Evolutionary conservation across 2,888 invertebrate genomes (phyloP).

Genomic region (Conomelus anceps): DNA sequence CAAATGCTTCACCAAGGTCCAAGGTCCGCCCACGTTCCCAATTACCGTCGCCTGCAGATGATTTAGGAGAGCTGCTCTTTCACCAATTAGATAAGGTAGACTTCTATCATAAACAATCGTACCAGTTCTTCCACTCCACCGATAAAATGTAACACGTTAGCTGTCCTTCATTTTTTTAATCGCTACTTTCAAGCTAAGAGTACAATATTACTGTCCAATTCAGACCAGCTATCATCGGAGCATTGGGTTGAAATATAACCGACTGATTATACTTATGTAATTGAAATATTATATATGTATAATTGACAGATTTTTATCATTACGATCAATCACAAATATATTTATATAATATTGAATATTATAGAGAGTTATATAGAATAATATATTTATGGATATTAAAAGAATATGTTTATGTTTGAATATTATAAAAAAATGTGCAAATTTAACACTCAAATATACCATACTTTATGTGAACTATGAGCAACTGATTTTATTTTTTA

Average conservation of each 20-base stretch:
- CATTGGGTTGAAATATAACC: not conserved
- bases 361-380: too few species aligned
- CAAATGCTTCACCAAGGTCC: not conserved
- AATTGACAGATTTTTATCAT: too few species aligned
- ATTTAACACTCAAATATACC: too few species aligned
- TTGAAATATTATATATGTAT: too few species aligned
- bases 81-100: not conserved
- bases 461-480: too few species aligned
- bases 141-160: not conserved
- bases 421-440: too few species aligned
- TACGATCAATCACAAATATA: too few species aligned
- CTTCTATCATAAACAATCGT: not conserved
- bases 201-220: not conserved
- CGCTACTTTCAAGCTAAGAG: not conserved
- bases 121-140: not conserved
- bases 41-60: not conserved
- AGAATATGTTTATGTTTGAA: too few species aligned
- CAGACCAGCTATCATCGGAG: not conserved
- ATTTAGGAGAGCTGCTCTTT: not conserved
- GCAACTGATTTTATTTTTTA: too few species aligned
- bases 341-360: too few species aligned
- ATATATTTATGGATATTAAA: too few species aligned
- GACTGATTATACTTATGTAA: not conserved
- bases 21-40: not conserved
- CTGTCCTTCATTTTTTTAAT: not conserved